Evolutionary conservation across 2,797 vertebrate species (phyloP), one percentile per base, ranked within the genome.

Genomic region (Acanthis flammea): DNA sequence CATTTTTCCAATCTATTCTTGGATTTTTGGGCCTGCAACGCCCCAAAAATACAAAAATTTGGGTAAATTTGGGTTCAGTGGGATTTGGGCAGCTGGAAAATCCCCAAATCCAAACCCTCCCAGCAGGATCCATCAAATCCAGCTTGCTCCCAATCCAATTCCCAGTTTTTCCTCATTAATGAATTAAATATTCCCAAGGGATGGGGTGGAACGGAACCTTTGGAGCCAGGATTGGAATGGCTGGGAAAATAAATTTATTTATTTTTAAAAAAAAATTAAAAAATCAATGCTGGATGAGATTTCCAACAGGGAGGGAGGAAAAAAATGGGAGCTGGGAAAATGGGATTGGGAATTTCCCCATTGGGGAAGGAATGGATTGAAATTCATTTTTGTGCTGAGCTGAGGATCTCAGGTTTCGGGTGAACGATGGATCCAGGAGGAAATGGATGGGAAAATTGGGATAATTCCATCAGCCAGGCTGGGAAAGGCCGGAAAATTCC

Each of bases 401-500:
- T 3, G 35, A 9, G 53, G 45, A 17, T 72, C 91, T 96, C 94
- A 42, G 91, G 86, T 95, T 96, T 97, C 92, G 91, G 82, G 80
- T 76, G 85, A 92, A 84, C 83, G 93, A 85, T 37, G 74, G 73
- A 89, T 35, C 79, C 50, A 9, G 31, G 21, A 95, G 90, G 81
- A 90, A 95, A 94, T 95, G 92, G 83, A 92, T 50, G 86, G 89
- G 72, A 85, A 90, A 89, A 22, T 2, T 14, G 67, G 86, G 91
- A 71, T 93, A 94, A 94, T 96, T 90, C 73, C 66, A 91, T 93
- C 87, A 93, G 83, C 86, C 57, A 22, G 70, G 68, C 88, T 62
- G 93, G 93, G 85, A 96, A 96, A 71, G 24, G 88, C 60, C 87
- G 96, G 95, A 66, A 73, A 96, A 94, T 93, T 51, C 90, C 66